Base-by-base conservation (phyloP, 1,140 invertebrate species). In the Drosophila varians region DNA sequence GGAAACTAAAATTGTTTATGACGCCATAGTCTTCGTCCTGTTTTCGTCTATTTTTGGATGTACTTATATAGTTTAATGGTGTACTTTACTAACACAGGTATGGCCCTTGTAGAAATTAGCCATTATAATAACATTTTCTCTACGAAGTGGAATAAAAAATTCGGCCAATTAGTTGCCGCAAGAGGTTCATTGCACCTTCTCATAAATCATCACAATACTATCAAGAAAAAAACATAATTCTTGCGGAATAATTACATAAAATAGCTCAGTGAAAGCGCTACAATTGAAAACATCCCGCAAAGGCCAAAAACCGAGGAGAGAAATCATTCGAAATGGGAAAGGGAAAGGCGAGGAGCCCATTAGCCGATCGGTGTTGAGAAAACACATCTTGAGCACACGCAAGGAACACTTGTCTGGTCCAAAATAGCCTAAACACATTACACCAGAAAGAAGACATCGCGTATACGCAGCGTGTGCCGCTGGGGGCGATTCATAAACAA, bases 241-340 rank as follows among this genome's bases (percentile, higher is more conserved):
- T 56, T 28, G 43, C 64, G 47, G 71, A 75, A 75, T 75, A 79
- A 84, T 84, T 84, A 71, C 74, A 84, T 65, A 56, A 79, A 79
- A 74, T 62, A 40, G 25, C 23, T 40, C 56, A 58, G 51, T 54
- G 76, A 78, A 77, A 74, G 75, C 38, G 25, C 34, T 42, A 57
- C 55, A 77, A 77, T 77, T 47, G 45, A 78, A 68, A 77, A 57
- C 46, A 58, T 65, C 47, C 69, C 54, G 55, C 52, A 34, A 21
- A 45, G 14, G 38, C 57, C n/a, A 14, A 28, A n/a, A 12, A 8
- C 26, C 0, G 28, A 18, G 28, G 45, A 19, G 4, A 48, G 19
- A 28, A 28, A 28, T 28, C 6, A 28, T 28, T 7, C 9, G 21
- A 25, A 48, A 25, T 18, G 25, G 7, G 21, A 18, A 16, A 51